A percentile compares a stretch with the other conserved stretches of the same genome.
These are phyloP conservation scores for Drosophila baimaii DNA, from an alignment of 1,140 invertebrate species.

Conservation along the genomic window DNA sequence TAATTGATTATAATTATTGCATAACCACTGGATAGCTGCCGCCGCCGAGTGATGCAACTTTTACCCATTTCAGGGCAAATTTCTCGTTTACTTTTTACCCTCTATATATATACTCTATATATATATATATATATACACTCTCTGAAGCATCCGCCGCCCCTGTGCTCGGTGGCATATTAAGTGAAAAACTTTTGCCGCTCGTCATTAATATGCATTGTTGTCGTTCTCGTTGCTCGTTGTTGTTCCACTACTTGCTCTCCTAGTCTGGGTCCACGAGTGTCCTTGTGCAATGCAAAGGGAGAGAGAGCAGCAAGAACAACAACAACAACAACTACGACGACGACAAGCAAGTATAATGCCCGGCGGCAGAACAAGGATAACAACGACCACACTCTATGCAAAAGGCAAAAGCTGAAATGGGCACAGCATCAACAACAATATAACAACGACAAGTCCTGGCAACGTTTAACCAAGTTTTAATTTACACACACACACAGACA, in stretches of 20 bases:
- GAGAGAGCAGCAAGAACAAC: slow-evolving; percentile 4
- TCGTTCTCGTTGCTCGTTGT: slow-evolving; percentile 50
- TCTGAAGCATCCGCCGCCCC: slow-evolving; percentile 35
- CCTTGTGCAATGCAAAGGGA: slow-evolving; percentile 48
- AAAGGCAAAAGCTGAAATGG: slow-evolving; percentile 47
- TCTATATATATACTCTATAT: background rate
- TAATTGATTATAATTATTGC: slow-evolving; percentile 74
- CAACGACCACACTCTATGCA: slow-evolving; percentile 45
- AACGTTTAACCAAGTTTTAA: slow-evolving; percentile 80
- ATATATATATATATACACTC: background rate
- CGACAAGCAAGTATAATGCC: slow-evolving; percentile 41
- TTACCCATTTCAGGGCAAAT: slow-evolving; percentile 45
- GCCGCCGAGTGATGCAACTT: slow-evolving; percentile 46
- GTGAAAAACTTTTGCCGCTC: slow-evolving; percentile 80
- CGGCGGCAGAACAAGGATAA: slow-evolving; percentile 47
- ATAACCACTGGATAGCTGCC: slow-evolving; percentile 45
- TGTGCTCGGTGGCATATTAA: slow-evolving; percentile 72
- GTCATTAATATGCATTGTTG: slow-evolving; percentile 81
- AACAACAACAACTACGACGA: slow-evolving; percentile 14
- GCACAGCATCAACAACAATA: slow-evolving; percentile 30
- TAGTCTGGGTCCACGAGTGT: slow-evolving; percentile 55
- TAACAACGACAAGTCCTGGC: slow-evolving; percentile 55
- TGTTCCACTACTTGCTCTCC: slow-evolving; percentile 45
- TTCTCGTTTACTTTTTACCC: slow-evolving; percentile 30
- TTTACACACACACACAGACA: slow-evolving; percentile 52